A percentile compares a stretch with the other conserved stretches of the same genome.
phyloP scores from a whole-genome alignment of 2,113 vertebrate species.

The Scortum barcoo region DNA sequence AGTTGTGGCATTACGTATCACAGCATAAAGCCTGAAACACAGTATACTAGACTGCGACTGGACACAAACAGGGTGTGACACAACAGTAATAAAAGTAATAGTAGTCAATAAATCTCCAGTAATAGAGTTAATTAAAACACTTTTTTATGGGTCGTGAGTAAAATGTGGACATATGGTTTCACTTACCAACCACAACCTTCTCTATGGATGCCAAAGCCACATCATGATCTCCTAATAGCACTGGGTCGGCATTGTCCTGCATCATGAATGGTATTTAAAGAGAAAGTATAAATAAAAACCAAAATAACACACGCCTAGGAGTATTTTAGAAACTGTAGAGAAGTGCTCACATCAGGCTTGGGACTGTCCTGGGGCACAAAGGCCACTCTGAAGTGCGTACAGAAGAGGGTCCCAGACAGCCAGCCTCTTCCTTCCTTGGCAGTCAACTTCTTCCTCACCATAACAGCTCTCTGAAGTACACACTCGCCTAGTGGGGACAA shows the following conservation, averaged over 20 bases:
- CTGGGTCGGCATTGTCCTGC: slow-evolving; percentile 83
- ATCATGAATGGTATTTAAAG: neutral
- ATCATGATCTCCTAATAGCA: slow-evolving; percentile 87
- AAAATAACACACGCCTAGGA: too few relatives aligned
- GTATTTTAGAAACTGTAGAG: too few relatives aligned
- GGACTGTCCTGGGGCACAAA: slow-evolving; percentile 87
- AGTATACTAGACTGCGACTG: neutral
- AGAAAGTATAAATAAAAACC: neutral
- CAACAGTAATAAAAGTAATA: neutral
- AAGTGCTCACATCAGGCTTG: slow-evolving; percentile 80
- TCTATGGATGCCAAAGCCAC: slow-evolving; percentile 91
- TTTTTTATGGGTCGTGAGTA: neutral
- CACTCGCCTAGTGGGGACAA: slow-evolving; percentile 77
- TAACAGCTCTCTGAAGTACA: slow-evolving; percentile 83
- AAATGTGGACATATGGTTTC: neutral
- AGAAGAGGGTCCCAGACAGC: slow-evolving; percentile 89
- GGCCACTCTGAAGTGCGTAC: slow-evolving; percentile 90
- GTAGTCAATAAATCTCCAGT: neutral
- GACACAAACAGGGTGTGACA: neutral
- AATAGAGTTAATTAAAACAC: neutral
- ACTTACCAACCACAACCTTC: slow-evolving; percentile 92
- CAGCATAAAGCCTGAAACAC: neutral
- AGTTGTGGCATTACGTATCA: neutral
- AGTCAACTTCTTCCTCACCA: slow-evolving; percentile 86
- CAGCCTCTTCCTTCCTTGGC: slow-evolving; percentile 84